Conservation (phyloP, 2,888 invertebrate genomes). For the Chalcosyrphus nemorum region DNA sequence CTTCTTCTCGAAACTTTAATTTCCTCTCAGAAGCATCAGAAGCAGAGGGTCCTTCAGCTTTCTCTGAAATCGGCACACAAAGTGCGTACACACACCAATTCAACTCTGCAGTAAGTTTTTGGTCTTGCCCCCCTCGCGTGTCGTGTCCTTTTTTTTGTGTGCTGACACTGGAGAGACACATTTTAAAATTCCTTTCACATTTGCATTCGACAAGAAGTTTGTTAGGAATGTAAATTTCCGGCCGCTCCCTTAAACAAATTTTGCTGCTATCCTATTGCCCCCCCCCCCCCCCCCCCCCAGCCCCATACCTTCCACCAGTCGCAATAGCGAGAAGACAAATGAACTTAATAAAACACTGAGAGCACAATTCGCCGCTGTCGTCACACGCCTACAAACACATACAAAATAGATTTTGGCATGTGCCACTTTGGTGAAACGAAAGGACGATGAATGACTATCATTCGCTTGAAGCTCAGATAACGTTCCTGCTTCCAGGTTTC, state of each 20-base stretch:
- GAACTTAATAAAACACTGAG: slow-evolving; percentile 48
- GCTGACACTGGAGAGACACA: background rate
- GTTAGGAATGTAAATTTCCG: slow-evolving; percentile 67
- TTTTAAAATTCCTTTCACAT: slow-evolving; percentile 61
- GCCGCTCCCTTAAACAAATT: slow-evolving; percentile 55
- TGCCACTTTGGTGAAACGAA: slow-evolving; percentile 9
- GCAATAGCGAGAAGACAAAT: slow-evolving; percentile 26
- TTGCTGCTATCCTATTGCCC: too few relatives aligned
- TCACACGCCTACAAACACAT: background rate
- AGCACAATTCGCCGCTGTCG: background rate
- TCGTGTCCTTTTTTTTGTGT: background rate
- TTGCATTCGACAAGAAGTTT: slow-evolving; percentile 64
- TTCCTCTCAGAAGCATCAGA: slow-evolving; percentile 19
- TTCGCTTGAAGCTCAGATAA: slow-evolving; percentile 13
- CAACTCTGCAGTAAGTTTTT: background rate
- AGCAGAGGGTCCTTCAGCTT: background rate
- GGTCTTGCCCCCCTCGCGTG: too few relatives aligned
- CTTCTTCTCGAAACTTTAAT: slow-evolving; percentile 39
- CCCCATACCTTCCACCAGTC: background rate
- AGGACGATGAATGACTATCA: slow-evolving; percentile 7
- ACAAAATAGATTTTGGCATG: slow-evolving; percentile 32
- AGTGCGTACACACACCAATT: background rate
- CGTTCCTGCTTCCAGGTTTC: background rate
- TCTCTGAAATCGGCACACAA: background rate
- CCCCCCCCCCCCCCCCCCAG: background rate